Conservation (phyloP, 2,797 vertebrate species). For the Heliangelus exortis region DNA sequence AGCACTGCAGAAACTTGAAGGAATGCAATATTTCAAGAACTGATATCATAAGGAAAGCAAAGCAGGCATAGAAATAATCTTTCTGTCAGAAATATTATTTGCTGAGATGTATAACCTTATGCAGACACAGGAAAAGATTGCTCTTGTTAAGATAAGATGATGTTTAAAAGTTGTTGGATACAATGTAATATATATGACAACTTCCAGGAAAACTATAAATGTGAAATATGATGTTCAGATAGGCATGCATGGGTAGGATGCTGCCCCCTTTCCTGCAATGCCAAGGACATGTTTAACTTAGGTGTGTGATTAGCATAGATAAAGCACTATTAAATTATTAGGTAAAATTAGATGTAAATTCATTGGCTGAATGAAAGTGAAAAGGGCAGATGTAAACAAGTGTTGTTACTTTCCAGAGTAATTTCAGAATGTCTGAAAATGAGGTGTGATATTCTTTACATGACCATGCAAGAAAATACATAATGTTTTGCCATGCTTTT, state of each 20-base stretch:
- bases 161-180: conserved; percentile 11
- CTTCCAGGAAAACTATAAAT: not conserved
- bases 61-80: conserved; percentile 16
- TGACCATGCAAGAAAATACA: not conserved
- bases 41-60: conserved; percentile 37
- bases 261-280: not conserved
- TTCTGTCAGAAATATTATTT: conserved; percentile 34
- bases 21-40: conserved; percentile 43
- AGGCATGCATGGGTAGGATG: not conserved
- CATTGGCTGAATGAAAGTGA: not conserved
- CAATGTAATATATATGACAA: not conserved
- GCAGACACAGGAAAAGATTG: not conserved
- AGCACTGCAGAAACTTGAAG: not conserved
- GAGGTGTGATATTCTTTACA: not conserved
- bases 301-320: not conserved
- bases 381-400: not conserved
- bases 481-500: not conserved
- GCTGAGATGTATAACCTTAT: not conserved
- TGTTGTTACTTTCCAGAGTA: not conserved
- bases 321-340: not conserved
- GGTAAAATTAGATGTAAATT: not conserved
- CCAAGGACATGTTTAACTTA: not conserved
- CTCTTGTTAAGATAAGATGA: not conserved
- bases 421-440: not conserved
- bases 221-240: not conserved